A percentile compares a stretch with the other conserved stretches of the same genome.
These are phyloP conservation scores for Astropecten irregularis DNA, from an alignment of 53 echinoderm and acorn worm species.

Conservation along the genomic window DNA sequence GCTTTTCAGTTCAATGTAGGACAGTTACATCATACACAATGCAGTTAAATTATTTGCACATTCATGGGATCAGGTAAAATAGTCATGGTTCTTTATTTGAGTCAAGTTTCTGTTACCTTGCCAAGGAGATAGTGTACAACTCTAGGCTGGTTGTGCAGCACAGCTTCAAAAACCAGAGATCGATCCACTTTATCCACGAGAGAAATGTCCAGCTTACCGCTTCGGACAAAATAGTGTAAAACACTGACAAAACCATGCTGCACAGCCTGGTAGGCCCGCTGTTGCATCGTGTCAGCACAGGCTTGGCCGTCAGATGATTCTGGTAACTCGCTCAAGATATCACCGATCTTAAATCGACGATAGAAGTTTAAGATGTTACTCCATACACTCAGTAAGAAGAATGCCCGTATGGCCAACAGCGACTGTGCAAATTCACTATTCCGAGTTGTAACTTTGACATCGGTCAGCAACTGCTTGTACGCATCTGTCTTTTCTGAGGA, in stretches of 20 bases:
- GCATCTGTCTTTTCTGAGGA: conserved; percentile 83
- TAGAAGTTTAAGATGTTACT: conserved; percentile 81
- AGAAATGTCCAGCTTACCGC: conserved; percentile 52
- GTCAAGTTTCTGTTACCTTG: no score
- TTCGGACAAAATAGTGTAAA: conserved; percentile 77
- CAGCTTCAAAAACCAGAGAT: conserved; percentile 80
- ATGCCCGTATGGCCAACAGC: conserved; percentile 85
- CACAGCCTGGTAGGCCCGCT: conserved; percentile 79
- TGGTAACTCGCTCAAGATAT: conserved; percentile 4
- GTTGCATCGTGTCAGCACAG: neutral
- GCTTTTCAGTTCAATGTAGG: no score
- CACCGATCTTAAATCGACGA: conserved; percentile 40
- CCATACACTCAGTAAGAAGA: conserved; percentile 85
- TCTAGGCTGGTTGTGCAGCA: conserved; percentile 80
- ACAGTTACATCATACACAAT: no score
- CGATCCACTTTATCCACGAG: conserved; percentile 67
- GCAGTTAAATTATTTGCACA: no score
- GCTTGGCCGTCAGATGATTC: neutral
- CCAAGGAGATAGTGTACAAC: conserved; percentile 82
- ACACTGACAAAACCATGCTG: conserved; percentile 85
- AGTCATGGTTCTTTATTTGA: no score
- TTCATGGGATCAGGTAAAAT: no score
- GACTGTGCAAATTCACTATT: conserved; percentile 80
- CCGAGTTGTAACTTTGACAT: conserved; percentile 76
- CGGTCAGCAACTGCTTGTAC: conserved; percentile 82